Base-by-base conservation (phyloP, 2,113 vertebrate genomes). In the Puntigrus tetrazona region DNA sequence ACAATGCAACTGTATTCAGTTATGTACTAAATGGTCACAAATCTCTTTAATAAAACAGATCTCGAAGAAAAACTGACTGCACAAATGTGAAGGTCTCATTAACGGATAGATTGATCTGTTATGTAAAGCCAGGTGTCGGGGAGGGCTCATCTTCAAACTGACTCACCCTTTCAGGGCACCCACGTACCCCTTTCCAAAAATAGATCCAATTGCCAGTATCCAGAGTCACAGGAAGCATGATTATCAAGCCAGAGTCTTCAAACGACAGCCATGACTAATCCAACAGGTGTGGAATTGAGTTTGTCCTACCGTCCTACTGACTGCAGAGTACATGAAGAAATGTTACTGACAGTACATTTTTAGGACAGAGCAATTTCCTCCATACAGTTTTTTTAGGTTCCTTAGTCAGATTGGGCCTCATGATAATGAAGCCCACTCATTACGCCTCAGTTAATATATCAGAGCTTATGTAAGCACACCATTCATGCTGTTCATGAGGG, bases 381-480 rank as follows among this genome's bases (percentile, higher is more conserved):
- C 61, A 43, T 22, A 45, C 16, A 65, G 65, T 61, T 9, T 36
- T 80, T 76, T 72, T 83, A 8, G 18, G 27, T 74, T 79, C 29
- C 77, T 83, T 50, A 74, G 36, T 74, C n/a, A 80, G 14, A n/a
- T 84, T 38, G 57, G 43, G 25, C 29, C 47, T 29, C 78, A 34
- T 67, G 52, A 41, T 55, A 76, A 41, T 85, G 38, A 36, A 18
- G 67, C 84, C 76, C 27, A 81, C 87, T 86, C 80, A 81, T 20
- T 55, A 81, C 7, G 22, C 55, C 55, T 79, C 55, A 72, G 59
- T 59, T 45, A 80, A 72, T 69, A 84, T 83, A 78, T 78, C 63
- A 87, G 18, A 77, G 63, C 88, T 89, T 90, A 84, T 86, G 57
- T 59, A 87, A 84, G 79, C 41, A 69, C 73, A 27, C 78, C 72